phyloP scores from a whole-genome alignment of 1,140 invertebrate species.

The Heliothis subflexa region DNA sequence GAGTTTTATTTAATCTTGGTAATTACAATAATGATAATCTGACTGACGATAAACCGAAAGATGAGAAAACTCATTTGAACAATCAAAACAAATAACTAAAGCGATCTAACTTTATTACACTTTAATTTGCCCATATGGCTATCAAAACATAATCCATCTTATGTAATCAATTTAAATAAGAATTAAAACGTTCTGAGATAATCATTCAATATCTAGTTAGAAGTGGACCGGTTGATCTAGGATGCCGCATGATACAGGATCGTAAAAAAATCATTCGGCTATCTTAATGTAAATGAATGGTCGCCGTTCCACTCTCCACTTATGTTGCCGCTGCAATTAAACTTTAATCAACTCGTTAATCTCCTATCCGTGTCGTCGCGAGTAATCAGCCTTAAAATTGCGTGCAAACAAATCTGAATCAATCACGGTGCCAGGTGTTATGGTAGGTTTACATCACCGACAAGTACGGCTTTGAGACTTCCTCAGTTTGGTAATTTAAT shows the following conservation, averaged over 20 bases:
- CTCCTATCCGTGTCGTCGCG: slow-evolving; percentile 40
- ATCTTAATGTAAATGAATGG: slow-evolving; percentile 42
- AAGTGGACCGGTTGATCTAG: slow-evolving; percentile 8
- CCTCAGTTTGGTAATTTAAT: background rate
- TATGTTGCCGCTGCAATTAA: slow-evolving; percentile 44
- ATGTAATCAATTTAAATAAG: slow-evolving; percentile 2
- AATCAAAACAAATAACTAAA: background rate
- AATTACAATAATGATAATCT: too few relatives aligned
- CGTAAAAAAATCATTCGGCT: slow-evolving; percentile 37
- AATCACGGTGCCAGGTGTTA: slow-evolving; percentile 36
- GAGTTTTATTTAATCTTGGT: too few relatives aligned
- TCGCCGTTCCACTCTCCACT: slow-evolving; percentile 9
- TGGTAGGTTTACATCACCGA: slow-evolving; percentile 8
- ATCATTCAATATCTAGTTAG: slow-evolving; percentile 15
- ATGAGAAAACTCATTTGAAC: too few relatives aligned
- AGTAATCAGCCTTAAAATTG: slow-evolving; percentile 45
- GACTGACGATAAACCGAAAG: too few relatives aligned
- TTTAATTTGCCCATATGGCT: background rate
- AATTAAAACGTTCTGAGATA: background rate
- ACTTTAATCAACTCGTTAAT: slow-evolving; percentile 47
- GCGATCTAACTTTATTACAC: background rate
- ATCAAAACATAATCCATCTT: slow-evolving; percentile 5
- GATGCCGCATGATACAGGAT: slow-evolving; percentile 27
- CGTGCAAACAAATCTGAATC: slow-evolving; percentile 45
- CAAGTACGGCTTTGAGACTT: background rate